Percentiles rank a stretch among this genome's conserved stretches.
These are phyloP conservation scores for Phallusia fumigata DNA, from an alignment of 23 tunicate genomes.

Conservation along the genomic window DNA sequence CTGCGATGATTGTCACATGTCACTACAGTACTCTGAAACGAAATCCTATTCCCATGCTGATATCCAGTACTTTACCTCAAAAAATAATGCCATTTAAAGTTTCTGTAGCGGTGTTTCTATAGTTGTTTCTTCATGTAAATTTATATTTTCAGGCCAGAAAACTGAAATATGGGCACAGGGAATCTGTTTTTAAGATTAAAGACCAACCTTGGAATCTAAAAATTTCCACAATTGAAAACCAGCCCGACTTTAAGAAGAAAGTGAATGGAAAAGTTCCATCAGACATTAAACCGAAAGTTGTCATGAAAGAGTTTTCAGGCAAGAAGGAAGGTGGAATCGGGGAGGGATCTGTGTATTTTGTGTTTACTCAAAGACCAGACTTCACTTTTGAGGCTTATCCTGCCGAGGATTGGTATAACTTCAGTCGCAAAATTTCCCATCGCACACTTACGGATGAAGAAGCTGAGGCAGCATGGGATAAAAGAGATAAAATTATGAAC, in stretches of 20 bases:
- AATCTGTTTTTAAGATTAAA: conserved; percentile 50
- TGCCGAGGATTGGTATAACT: conserved; percentile 87
- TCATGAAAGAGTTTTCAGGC: conserved; percentile 75
- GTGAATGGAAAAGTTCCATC: conserved; percentile 30
- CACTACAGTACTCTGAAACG: not conserved
- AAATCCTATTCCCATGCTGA: not conserved
- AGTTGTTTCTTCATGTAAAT: not conserved
- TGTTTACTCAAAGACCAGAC: conserved; percentile 85
- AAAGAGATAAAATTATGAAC: conserved; percentile 87
- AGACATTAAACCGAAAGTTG: conserved; percentile 63
- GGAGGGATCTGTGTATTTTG: conserved; percentile 94
- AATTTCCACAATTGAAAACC: conserved; percentile 42
- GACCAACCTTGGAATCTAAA: conserved; percentile 86
- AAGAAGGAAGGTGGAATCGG: conserved; percentile 96
- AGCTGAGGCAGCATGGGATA: conserved; percentile 97
- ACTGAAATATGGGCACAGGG: conserved; percentile 64
- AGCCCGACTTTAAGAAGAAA: conserved; percentile 46
- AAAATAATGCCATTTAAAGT: too few species aligned
- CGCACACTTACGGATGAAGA: conserved; percentile 94
- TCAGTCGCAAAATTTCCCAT: conserved; percentile 73
- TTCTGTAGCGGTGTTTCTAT: not conserved
- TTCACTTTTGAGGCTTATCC: conserved; percentile 88
- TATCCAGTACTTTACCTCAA: too few species aligned
- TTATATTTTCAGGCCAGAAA: conserved; percentile 66
- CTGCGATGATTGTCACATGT: too few species aligned